phyloP scores from a whole-genome alignment of 1,140 invertebrate genomes.

The Lamellibrachia luymesi region DNA sequence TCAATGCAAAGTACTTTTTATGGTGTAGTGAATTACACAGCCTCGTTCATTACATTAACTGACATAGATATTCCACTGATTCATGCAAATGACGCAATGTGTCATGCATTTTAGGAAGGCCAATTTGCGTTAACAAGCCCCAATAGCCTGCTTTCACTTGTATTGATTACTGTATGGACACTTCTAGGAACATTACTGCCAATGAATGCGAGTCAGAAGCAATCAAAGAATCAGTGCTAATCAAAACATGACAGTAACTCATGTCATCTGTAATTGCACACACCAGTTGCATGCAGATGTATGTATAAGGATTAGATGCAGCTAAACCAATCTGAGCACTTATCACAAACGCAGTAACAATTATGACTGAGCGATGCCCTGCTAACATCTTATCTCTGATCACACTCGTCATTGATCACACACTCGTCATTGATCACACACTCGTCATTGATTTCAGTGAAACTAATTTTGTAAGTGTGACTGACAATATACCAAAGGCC shows the following conservation, averaged over 20 bases:
- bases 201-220: background rate
- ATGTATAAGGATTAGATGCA: background rate
- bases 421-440: background rate
- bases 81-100: background rate
- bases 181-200: constrained; percentile 3
- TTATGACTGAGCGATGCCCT: background rate
- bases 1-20: background rate
- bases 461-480: background rate
- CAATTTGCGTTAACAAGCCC: background rate
- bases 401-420: background rate
- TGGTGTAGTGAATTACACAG: background rate
- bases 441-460: background rate
- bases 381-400: background rate
- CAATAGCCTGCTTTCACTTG: background rate
- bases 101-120: constrained; percentile 7
- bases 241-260: background rate
- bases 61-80: background rate
- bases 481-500: background rate
- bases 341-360: background rate
- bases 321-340: background rate
- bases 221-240: background rate
- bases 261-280: background rate
- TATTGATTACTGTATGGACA: background rate
- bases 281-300: background rate
- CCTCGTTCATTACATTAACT: background rate